Evolutionary conservation across 92 coral and sea anemone species (phyloP), one percentile per base, ranked within the genome.

Genomic region (Muricea muricata): DNA sequence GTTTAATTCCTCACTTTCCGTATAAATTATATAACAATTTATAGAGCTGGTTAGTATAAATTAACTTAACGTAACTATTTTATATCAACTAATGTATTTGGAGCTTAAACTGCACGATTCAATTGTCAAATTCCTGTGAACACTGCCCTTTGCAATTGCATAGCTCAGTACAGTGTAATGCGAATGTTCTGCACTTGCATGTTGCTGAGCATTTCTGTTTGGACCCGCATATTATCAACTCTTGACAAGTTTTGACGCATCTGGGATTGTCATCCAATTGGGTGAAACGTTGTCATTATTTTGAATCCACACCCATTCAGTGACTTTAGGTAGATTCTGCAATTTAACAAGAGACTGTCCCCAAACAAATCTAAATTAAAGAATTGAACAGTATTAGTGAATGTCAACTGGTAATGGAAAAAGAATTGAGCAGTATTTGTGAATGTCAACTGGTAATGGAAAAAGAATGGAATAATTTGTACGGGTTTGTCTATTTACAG

Each of bases 111-210:
- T n/a, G n/a, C 42, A 55, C 65, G 7, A 32, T 37, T 67, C 47
- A 67, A 3, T 32, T 45, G 13, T 67, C 42, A 30, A 67, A 67
- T 67, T 45, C 73, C 50, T 70, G 30, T 9, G 76, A 35, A 34
- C 76, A 70, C 54, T 70, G 76, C 21, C 50, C 76, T 15, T 70
- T 26, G 18, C 76, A 70, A 6, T 70, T 70, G 55, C 76, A 70
- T 1, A 70, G 76, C 28, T 70, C 76, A 35, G 76, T 70, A 40
- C 76, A 70, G 17, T 35, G 28, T 34, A 70, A 34, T 35, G 30
- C 11, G 42, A 34, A 35, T n/a, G 52, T 17, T 18, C 39, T 70
- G 39, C 76, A 70, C n/a, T 40, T 40, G 54, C 76, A 70, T n/a
- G 52, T 35, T 24, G 52, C 39, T 2, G 52, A 35, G 33, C 76